Percentiles rank a stretch among this genome's conserved stretches.
Conservation (phyloP, 2,888 invertebrate species). For the Nomada ruficornis region DNA sequence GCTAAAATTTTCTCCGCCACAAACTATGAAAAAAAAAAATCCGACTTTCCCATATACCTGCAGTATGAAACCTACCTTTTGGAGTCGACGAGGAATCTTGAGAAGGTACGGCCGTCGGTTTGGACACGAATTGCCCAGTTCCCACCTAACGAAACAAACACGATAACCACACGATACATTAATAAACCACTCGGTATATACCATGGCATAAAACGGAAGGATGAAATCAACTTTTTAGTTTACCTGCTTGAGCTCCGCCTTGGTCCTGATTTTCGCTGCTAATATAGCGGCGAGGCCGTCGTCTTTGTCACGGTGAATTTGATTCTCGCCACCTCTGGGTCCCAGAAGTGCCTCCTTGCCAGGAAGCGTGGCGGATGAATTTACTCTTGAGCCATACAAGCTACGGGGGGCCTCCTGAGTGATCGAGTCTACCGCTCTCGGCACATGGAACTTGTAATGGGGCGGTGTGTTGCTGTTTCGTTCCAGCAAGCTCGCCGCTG, state of each 20-base stretch:
- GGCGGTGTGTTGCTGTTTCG: conserved; percentile 84
- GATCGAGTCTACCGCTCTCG: conserved; percentile 89
- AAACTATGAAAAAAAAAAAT: background rate
- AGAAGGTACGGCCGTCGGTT: conserved; percentile 69
- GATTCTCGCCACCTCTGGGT: conserved; percentile 79
- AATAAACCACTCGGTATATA: background rate
- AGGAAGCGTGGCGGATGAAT: conserved; percentile 79
- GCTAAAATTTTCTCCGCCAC: no score
- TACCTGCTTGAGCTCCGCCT: conserved; percentile 91
- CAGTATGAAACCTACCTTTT: conserved; percentile 71
- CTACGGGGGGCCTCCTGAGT: conserved; percentile 82
- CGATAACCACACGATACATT: background rate
- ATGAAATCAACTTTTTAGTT: conserved; percentile 1
- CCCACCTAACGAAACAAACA: conserved; percentile 72
- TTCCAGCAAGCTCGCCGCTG: conserved; percentile 85
- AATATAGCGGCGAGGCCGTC: conserved; percentile 87
- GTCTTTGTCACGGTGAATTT: conserved; percentile 81
- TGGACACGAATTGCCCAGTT: conserved; percentile 76
- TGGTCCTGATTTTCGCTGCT: conserved; percentile 92
- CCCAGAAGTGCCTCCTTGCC: conserved; percentile 79
- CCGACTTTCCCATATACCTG: background rate
- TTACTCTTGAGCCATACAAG: conserved; percentile 78
- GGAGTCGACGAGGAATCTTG: conserved; percentile 77
- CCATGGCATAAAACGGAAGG: no score
- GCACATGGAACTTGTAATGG: conserved; percentile 88